Percentiles rank a stretch among this genome's conserved stretches.
phyloP scores from a whole-genome alignment of 2,797 vertebrate species.

The Lepilemur septentrionalis region DNA sequence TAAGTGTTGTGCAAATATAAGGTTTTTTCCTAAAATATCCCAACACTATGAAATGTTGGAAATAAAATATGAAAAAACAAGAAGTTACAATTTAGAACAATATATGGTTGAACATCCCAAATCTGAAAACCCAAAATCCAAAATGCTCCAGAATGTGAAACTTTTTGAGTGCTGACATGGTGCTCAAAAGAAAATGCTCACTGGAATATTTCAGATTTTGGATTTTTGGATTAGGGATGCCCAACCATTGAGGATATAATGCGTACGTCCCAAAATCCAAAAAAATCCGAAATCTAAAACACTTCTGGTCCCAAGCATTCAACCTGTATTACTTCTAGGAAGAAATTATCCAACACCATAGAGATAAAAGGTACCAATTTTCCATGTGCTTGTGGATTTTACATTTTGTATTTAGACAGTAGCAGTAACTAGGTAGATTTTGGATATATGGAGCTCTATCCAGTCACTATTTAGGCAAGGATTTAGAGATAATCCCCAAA shows the following conservation, averaged over 20 bases:
- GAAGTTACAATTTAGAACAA: conserved; percentile 51
- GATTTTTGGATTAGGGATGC: not conserved
- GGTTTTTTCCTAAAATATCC: conserved; percentile 43
- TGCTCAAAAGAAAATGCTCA: not conserved
- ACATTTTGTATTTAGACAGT: conserved; percentile 48
- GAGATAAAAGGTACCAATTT: conserved; percentile 36
- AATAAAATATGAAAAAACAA: conserved; percentile 36
- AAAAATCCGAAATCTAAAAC: not conserved
- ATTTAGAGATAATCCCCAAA: conserved; percentile 17
- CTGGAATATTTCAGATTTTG: not conserved
- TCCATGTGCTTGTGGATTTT: conserved; percentile 6
- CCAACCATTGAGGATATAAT: not conserved
- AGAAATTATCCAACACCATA: conserved; percentile 33
- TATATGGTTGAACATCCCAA: not conserved
- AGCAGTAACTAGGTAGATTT: conserved; percentile 29
- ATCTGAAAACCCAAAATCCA: not conserved
- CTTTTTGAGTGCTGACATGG: not conserved
- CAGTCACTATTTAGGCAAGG: not conserved
- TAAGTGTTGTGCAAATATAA: conserved; percentile 45
- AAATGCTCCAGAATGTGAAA: not conserved
- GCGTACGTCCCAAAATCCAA: not conserved
- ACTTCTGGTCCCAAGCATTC: not conserved
- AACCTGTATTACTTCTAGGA: not conserved
- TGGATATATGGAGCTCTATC: not conserved
- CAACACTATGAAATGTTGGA: conserved; percentile 45